Base-by-base conservation (phyloP, 2,888 invertebrate genomes). In the Zeuzera pyrina region DNA sequence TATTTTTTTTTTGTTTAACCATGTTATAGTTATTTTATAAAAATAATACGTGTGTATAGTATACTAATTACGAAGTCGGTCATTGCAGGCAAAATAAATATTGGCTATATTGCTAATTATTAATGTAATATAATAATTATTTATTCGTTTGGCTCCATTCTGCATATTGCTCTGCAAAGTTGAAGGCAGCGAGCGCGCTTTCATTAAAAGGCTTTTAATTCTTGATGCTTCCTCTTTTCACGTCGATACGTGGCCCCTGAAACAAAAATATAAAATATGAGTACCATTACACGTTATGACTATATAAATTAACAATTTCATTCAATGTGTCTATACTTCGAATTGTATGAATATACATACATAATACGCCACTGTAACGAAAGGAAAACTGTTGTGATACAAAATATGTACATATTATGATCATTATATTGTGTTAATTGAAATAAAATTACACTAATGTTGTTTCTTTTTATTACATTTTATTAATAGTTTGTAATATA, bases 191-290 rank as follows among this genome's bases (percentile, higher is more conserved):
- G 47, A 52, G 63, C 60, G 56, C 57, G 58, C 57, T 61, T 68
- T 79, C 77, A 81, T 81, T 83, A 79, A 77, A 77, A 73, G 71
- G 69, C 76, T 81, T 83, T 83, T 79, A 79, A 81, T 79, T 79
- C 76, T 79, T 78, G 69, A 79, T 79, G 72, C 63, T 58, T 57
- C 54, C 57, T 57, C 59, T 56, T 57, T 63, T 63, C 60, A 49
- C 50, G 47, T 52, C 64, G 52, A 69, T 70, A 66, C 60, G 12
- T 12, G 25, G 12, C 12, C 13, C 8, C 6, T 25, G 25, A 25
- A 25, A 25, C 7, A 12, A 25, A n/a, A n/a, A n/a, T n/a, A 25
- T 25, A 25, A 25, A 25, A 25, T 25, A 25, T 12, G 13, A 12
- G 13, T n/a, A n/a, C n/a, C n/a, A n/a, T n/a, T n/a, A n/a, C n/a